Evolutionary conservation across 2,888 invertebrate species (phyloP).

Genomic region (Steinernema carpocapsae): DNA sequence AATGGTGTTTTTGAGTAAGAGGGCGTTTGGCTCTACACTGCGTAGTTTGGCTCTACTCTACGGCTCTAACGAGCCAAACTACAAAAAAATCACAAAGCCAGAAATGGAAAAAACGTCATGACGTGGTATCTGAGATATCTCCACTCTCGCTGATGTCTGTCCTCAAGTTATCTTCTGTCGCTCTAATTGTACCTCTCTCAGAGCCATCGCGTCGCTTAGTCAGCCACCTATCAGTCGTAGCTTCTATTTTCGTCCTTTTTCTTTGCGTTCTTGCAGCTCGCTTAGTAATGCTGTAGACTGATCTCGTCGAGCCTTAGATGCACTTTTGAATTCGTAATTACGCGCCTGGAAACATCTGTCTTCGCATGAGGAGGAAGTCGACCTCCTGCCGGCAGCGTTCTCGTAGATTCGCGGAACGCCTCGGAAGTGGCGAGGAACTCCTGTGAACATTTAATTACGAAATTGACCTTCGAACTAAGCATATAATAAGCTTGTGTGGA

Average conservation of each 20-base stretch:
- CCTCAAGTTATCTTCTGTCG: too few relatives aligned
- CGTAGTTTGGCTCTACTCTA: too few relatives aligned
- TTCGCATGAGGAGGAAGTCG: conserved; percentile 9
- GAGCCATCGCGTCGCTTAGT: background rate
- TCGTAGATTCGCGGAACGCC: background rate
- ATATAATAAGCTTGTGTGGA: background rate
- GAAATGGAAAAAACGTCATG: too few relatives aligned
- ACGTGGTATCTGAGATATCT: too few relatives aligned
- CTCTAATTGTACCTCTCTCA: too few relatives aligned
- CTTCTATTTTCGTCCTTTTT: conserved; percentile 5
- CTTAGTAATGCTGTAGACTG: background rate
- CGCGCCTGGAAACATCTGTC: conserved; percentile 28
- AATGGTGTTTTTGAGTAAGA: too few relatives aligned
- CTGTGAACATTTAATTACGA: conserved; percentile 24
- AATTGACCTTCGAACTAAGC: conserved; percentile 24
- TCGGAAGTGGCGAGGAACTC: background rate
- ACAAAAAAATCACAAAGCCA: too few relatives aligned
- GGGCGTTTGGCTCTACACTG: too few relatives aligned
- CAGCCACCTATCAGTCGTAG: background rate
- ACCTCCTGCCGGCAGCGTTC: background rate
- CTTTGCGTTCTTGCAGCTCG: background rate
- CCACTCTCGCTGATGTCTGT: too few relatives aligned
- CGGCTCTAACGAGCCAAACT: too few relatives aligned
- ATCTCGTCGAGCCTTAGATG: background rate
- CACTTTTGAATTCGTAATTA: conserved; percentile 24